phyloP scores from a whole-genome alignment of 2,888 invertebrate genomes.

The Busseola fusca region DNA sequence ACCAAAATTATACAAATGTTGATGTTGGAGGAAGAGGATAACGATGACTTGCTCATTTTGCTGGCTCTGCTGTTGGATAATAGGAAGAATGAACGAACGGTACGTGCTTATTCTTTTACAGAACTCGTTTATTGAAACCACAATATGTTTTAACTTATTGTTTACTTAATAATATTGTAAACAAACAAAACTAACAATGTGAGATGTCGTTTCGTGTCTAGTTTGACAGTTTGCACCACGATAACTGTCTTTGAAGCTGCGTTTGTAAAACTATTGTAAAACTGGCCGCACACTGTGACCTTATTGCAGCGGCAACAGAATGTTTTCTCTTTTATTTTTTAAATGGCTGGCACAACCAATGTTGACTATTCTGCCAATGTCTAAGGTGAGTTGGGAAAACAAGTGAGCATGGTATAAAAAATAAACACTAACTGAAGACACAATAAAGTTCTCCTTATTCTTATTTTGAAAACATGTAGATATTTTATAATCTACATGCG shows the following conservation, averaged over 20 bases:
- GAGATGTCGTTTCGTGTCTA: background rate
- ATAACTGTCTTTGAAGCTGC: background rate
- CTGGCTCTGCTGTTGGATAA: slow-evolving; percentile 9
- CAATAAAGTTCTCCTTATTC: background rate
- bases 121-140: background rate
- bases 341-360: background rate
- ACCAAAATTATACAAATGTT: background rate
- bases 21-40: background rate
- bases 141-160: background rate
- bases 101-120: background rate
- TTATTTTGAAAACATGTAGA: background rate
- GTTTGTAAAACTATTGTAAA: background rate
- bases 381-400: background rate
- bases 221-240: background rate
- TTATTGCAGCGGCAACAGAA: background rate
- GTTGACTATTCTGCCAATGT: background rate
- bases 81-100: background rate
- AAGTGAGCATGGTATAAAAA: background rate
- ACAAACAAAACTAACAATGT: too few relatives aligned
- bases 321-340: background rate
- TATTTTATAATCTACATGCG: too few relatives aligned
- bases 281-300: background rate
- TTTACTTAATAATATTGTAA: background rate
- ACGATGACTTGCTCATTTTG: slow-evolving; percentile 6
- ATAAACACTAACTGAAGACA: background rate